These are phyloP conservation scores for Villa cingulata DNA, from an alignment of 2,888 invertebrate species.

Conservation along the genomic window DNA sequence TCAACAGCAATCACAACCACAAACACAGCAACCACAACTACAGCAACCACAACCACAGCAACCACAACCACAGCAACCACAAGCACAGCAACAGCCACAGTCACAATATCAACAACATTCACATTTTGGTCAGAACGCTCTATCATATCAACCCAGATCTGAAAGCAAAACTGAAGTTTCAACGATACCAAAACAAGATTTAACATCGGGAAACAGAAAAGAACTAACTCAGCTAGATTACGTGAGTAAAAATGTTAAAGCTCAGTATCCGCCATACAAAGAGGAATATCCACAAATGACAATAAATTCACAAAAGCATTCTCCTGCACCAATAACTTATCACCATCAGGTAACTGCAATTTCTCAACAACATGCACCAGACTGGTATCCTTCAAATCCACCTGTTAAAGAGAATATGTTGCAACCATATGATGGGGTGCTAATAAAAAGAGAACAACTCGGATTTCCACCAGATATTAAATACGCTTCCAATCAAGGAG, in stretches of 20 bases:
- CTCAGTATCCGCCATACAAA: neutral
- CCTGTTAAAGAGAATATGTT: neutral
- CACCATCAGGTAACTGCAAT: neutral
- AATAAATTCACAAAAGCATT: neutral
- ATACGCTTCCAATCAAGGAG: neutral
- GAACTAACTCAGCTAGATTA: neutral
- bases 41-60: constrained; percentile 11
- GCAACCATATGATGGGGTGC: neutral
- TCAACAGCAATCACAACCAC: neutral
- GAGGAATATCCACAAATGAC: neutral
- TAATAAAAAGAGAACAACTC: constrained; percentile 10
- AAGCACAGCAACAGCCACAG: constrained; percentile 9
- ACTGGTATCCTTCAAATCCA: neutral
- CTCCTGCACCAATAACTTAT: neutral
- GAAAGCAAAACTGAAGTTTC: neutral
- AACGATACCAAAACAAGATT: neutral
- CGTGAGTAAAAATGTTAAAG: neutral
- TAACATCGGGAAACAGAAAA: neutral
- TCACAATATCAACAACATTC: neutral
- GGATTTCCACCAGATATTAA: neutral
- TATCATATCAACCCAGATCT: neutral
- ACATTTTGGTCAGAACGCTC: neutral
- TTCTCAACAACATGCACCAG: neutral
- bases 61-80: constrained; percentile 8
- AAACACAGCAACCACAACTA: constrained; percentile 7